A percentile compares a stretch with the other conserved stretches of the same genome.
Evolutionary conservation across 2,113 vertebrate species (phyloP).

Genomic region (Atlantisia rogersi): DNA sequence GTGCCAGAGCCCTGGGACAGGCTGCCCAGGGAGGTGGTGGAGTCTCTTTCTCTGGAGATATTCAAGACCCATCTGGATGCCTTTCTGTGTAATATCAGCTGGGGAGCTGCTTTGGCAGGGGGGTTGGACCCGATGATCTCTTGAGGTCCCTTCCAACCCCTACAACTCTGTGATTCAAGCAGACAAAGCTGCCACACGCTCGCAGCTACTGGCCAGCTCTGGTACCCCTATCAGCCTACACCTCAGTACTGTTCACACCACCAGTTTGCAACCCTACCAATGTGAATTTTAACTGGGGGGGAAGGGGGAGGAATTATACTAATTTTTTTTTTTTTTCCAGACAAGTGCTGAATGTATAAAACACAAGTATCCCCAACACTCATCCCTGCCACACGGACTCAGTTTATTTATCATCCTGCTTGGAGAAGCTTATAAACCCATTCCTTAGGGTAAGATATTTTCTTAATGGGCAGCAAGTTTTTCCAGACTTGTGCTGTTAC

Average conservation of each 20-base stretch:
- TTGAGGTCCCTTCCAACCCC: too few species aligned
- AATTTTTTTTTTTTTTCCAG: neutral
- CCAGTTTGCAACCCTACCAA: neutral
- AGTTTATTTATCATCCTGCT: neutral
- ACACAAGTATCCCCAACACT: neutral
- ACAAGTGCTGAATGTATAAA: neutral
- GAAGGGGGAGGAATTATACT: neutral
- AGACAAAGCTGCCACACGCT: neutral
- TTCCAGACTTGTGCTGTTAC: constrained; percentile 13
- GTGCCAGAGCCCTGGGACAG: too few species aligned
- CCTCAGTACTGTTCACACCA: neutral
- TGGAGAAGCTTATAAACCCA: neutral
- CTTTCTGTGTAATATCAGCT: too few species aligned
- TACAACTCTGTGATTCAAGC: too few species aligned
- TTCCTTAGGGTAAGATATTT: neutral
- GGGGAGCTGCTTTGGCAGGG: too few species aligned
- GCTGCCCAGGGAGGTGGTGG: too few species aligned
- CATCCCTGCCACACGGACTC: neutral
- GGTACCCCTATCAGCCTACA: neutral
- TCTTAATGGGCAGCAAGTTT: neutral
- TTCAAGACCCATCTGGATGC: too few species aligned
- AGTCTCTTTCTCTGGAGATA: too few species aligned
- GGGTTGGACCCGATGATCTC: too few species aligned
- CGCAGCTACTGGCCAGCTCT: neutral
- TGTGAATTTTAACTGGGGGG: neutral